phyloP scores from a whole-genome alignment of 2,113 vertebrate species.

The Oncorhynchus tshawytscha region DNA sequence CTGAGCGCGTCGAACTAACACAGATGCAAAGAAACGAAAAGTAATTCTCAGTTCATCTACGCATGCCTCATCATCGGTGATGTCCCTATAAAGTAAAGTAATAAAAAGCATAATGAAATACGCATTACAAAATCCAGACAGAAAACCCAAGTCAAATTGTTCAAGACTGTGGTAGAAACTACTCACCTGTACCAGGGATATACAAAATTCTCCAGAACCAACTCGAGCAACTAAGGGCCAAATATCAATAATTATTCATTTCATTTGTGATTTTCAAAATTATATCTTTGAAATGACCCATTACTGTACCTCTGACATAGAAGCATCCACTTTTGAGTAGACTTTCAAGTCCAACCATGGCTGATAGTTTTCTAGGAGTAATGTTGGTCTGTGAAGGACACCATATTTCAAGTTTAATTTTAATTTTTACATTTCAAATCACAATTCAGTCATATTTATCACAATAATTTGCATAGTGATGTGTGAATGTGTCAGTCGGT shows the following conservation, averaged over 20 bases:
- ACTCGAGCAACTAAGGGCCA: conserved; percentile 83
- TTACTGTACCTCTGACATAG: conserved; percentile 87
- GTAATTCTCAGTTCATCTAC: conserved; percentile 88
- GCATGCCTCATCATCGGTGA: conserved; percentile 92
- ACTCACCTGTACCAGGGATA: conserved; percentile 97
- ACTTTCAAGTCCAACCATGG: conserved; percentile 94
- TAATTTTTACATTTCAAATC: too few species aligned
- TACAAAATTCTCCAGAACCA: conserved; percentile 96
- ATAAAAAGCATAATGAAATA: background rate
- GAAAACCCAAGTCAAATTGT: background rate
- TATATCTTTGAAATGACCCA: background rate
- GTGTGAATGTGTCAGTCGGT: too few species aligned
- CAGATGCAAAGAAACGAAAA: conserved; percentile 89
- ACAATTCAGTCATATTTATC: too few species aligned
- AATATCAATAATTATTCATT: background rate
- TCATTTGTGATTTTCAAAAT: background rate
- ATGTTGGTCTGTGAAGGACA: conserved; percentile 75
- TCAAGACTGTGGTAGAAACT: background rate
- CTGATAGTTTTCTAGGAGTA: conserved; percentile 93
- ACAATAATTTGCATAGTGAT: too few species aligned
- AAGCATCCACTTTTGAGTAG: conserved; percentile 90
- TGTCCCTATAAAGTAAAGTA: conserved; percentile 74
- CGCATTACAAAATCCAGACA: background rate
- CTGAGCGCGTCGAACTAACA: conserved; percentile 87
- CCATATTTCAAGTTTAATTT: background rate